Evolutionary conservation across 2,797 vertebrate species (phyloP).

Genomic region (Microctenopoma stevenorrisi): DNA sequence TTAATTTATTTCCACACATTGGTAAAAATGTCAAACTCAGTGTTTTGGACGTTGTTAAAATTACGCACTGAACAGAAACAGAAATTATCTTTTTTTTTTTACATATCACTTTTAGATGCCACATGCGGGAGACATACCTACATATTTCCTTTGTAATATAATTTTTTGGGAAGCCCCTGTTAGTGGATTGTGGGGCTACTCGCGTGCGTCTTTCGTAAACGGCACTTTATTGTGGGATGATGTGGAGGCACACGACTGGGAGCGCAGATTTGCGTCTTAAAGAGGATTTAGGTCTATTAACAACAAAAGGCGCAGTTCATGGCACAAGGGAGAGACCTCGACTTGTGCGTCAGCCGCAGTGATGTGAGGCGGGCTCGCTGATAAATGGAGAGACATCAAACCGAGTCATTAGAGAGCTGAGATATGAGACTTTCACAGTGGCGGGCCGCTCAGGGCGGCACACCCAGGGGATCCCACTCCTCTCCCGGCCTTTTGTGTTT

Average conservation of each 20-base stretch:
- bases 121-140: conserved; percentile 5
- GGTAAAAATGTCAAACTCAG: neutral
- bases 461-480: conserved; percentile 76
- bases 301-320: conserved; percentile 74
- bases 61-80: conserved; percentile 11
- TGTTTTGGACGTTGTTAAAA: neutral
- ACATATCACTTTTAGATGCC: neutral
- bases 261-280: conserved; percentile 72
- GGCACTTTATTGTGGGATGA: conserved; percentile 52
- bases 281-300: conserved; percentile 80
- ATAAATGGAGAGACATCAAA: conserved; percentile 84
- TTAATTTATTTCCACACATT: conserved; percentile 4
- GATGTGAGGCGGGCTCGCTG: conserved; percentile 69
- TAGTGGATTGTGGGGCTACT: conserved; percentile 48
- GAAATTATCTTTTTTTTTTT: accelerated
- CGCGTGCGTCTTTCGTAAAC: conserved; percentile 44
- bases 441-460: conserved; percentile 74
- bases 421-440: conserved; percentile 76
- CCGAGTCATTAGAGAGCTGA: conserved; percentile 82
- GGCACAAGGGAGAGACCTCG: conserved; percentile 69
- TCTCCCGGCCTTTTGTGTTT: conserved; percentile 75
- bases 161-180: neutral
- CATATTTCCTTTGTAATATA: neutral
- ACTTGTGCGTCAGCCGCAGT: conserved; percentile 63
- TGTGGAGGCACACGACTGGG: conserved; percentile 61